Conservation (phyloP, 2,888 invertebrate genomes). For the Tetragnatha montana region DNA sequence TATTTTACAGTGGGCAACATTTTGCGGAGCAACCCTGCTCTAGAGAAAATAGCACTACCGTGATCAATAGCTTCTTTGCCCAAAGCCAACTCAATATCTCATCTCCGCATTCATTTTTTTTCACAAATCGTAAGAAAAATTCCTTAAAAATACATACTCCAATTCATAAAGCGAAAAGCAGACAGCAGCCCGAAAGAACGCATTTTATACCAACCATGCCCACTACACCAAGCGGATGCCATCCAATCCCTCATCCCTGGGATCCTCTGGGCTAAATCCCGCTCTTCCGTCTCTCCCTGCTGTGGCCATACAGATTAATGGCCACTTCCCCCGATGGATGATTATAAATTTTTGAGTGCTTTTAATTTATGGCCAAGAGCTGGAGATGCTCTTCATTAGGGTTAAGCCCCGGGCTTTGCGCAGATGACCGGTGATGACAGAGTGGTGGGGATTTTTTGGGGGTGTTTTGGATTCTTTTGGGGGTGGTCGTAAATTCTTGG, state of each 20-base stretch:
- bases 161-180: slow-evolving; percentile 1
- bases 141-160: not conserved
- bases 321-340: slow-evolving; percentile 29
- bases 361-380: slow-evolving; percentile 49
- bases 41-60: too few relatives aligned
- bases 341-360: slow-evolving; percentile 40
- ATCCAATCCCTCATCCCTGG: slow-evolving; percentile 35
- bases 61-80: not conserved
- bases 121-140: not conserved
- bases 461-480: not conserved
- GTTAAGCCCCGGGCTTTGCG: slow-evolving; percentile 7
- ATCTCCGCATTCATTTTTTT: not conserved
- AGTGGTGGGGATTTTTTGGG: not conserved
- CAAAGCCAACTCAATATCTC: not conserved
- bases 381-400: slow-evolving; percentile 35
- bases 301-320: slow-evolving; percentile 40
- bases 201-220: slow-evolving; percentile 14
- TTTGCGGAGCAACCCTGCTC: too few relatives aligned
- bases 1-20: too few relatives aligned
- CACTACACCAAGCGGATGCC: slow-evolving; percentile 32
- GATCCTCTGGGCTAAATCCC: slow-evolving; percentile 3
- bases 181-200: not conserved
- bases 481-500: not conserved
- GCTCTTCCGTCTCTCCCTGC: not conserved
- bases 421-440: slow-evolving; percentile 16